A percentile compares a stretch with the other conserved stretches of the same genome.
phyloP scores from a whole-genome alignment of 2,797 vertebrate genomes.

The Oophaga sylvatica region DNA sequence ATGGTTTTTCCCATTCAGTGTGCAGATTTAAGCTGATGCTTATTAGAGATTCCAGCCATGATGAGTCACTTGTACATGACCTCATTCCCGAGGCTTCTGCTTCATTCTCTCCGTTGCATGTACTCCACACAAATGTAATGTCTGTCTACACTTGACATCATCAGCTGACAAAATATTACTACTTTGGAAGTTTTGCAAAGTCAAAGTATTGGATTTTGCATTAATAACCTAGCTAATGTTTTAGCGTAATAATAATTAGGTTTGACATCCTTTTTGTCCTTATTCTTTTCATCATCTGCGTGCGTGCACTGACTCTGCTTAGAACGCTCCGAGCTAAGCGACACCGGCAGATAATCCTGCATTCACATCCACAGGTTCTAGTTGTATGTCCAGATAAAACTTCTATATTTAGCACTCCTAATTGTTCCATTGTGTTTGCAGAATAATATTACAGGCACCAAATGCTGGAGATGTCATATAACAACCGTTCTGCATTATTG shows the following conservation, averaged over 20 bases:
- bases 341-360: slow-evolving; percentile 28
- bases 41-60: slow-evolving; percentile 42
- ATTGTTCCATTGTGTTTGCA: slow-evolving; percentile 49
- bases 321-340: background rate
- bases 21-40: slow-evolving; percentile 21
- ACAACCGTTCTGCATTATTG: slow-evolving; percentile 62
- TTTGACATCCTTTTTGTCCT: slow-evolving; percentile 29
- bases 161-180: slow-evolving; percentile 24
- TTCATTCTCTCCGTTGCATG: slow-evolving; percentile 24
- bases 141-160: slow-evolving; percentile 1
- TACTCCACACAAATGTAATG: background rate
- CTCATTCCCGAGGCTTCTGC: slow-evolving; percentile 45
- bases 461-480: slow-evolving; percentile 62
- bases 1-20: background rate
- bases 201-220: slow-evolving; percentile 7
- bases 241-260: background rate
- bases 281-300: slow-evolving; percentile 29
- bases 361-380: background rate
- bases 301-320: slow-evolving; percentile 1
- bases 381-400: slow-evolving; percentile 39
- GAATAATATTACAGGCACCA: slow-evolving; percentile 19
- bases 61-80: slow-evolving; percentile 50
- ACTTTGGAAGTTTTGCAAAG: background rate
- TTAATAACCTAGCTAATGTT: slow-evolving; percentile 9
- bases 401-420: slow-evolving; percentile 49